Evolutionary conservation across 1,140 invertebrate species (phyloP), one percentile per base, ranked within the genome.

Genomic region (Drosophila takahashii): DNA sequence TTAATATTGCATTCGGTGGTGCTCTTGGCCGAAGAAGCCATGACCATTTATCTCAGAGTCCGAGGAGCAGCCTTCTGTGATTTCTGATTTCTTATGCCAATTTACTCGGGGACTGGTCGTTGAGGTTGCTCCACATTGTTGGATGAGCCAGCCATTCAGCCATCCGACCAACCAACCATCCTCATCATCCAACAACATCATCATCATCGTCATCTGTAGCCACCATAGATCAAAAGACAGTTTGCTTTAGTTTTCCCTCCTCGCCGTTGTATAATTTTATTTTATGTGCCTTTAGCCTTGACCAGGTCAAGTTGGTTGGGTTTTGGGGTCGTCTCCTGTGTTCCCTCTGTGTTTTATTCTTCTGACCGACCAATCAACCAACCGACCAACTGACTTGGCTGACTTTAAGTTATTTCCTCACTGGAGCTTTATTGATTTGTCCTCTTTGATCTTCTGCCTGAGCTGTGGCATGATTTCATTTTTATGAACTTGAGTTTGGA

Each of bases 31-130:
- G 2, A 66, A 34, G 70, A 59, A 67, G 64, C 64, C 60, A 67
- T 65, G 64, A 65, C 64, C 64, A 67, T 75, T 73, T 75, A 65
- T 75, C 47, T 59, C 39, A 16, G 27, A 66, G 67, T 47, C 50
- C 59, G 65, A 72, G 71, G 59, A 84, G 76, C 61, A 83, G 77
- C 79, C 77, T 89, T 84, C 84, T 89, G 84, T 89, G 84, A 87
- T 89, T 89, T 89, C 84, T 89, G 84, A 89, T 89, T 89, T 89
- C 79, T 89, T 89, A 89, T 89, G 84, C 84, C 84, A 89, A 89
- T 89, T 89, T 89, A 89, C 79, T 80, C 52, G 61, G 64, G 60
- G 54, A 45, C 48, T 41, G 52, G 58, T 62, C 60, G 41, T 39
- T 66, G 72, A 47, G 29, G 51, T 41, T 89, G 79, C 79, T 87